Conservation (phyloP, 2,888 invertebrate species). For the Apamea anceps region DNA sequence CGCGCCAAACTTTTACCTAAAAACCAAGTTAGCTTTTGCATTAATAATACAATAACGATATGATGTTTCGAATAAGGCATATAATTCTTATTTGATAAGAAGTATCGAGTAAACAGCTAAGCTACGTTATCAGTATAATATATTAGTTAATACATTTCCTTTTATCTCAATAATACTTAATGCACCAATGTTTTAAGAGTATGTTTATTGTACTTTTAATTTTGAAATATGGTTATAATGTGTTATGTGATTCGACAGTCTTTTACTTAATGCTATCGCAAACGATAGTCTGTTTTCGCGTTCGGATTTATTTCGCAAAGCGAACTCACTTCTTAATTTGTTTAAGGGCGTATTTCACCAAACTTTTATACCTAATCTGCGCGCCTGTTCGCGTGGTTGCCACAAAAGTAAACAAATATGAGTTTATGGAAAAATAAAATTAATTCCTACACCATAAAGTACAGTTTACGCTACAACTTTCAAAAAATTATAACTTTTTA, state of each 20-base stretch:
- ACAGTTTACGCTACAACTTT: no score
- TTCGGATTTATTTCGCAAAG: not conserved
- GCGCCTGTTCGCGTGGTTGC: no score
- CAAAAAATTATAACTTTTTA: no score
- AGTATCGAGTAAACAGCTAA: conserved; percentile 77
- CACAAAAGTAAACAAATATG: no score
- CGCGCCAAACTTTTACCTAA: conserved; percentile 6
- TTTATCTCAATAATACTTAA: conserved; percentile 67
- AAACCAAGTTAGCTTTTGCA: conserved; percentile 74
- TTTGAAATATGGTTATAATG: conserved; percentile 49
- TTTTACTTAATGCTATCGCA: not conserved
- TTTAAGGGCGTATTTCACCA: not conserved
- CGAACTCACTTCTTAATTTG: not conserved
- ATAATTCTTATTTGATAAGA: conserved; percentile 89
- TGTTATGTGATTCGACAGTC: conserved; percentile 52
- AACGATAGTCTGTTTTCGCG: not conserved
- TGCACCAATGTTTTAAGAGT: conserved; percentile 70
- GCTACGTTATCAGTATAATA: conserved; percentile 70
- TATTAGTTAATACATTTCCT: conserved; percentile 60
- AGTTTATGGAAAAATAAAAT: no score
- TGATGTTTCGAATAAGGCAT: conserved; percentile 89
- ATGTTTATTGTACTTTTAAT: conserved; percentile 70
- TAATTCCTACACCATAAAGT: no score
- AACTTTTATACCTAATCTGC: no score
- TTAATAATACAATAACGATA: conserved; percentile 89